These are phyloP conservation scores for Miltochrista miniata DNA, from an alignment of 2,888 invertebrate species.

Conservation along the genomic window DNA sequence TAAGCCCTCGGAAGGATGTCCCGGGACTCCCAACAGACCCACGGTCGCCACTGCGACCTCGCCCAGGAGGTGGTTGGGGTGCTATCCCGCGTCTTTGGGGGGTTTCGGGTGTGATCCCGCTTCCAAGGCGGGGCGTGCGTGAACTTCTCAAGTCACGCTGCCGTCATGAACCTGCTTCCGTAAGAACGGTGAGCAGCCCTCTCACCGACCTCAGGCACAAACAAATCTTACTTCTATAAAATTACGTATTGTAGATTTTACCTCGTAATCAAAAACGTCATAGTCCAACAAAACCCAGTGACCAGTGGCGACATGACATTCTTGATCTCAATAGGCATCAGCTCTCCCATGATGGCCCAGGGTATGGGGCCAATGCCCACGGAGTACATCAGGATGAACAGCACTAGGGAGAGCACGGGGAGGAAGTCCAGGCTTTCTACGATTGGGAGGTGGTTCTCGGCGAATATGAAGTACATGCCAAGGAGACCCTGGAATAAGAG, in stretches of 20 bases:
- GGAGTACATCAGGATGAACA: conserved; percentile 89
- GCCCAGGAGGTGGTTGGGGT: too few species aligned
- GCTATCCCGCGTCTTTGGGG: too few species aligned
- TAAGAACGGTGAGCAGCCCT: too few species aligned
- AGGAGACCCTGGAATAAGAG: conserved; percentile 74
- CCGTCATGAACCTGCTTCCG: too few species aligned
- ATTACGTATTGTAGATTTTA: conserved; percentile 53
- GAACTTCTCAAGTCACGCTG: too few species aligned
- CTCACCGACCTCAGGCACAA: too few species aligned
- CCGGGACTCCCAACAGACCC: too few species aligned
- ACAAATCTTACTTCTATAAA: too few species aligned
- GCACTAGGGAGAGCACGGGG: conserved; percentile 87
- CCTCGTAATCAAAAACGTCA: conserved; percentile 90
- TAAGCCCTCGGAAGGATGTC: too few species aligned
- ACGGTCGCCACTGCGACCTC: too few species aligned
- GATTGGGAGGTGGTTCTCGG: conserved; percentile 61
- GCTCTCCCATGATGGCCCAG: conserved; percentile 92
- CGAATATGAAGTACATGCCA: conserved; percentile 86
- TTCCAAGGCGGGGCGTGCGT: too few species aligned
- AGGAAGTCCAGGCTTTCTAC: conserved; percentile 84
- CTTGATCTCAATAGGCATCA: conserved; percentile 91
- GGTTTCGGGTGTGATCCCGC: too few species aligned
- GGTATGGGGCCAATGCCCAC: conserved; percentile 89
- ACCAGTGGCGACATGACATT: conserved; percentile 89
- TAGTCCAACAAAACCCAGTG: conserved; percentile 89